Conservation (phyloP, 2,113 vertebrate genomes). For the Cyphomyrus plagiostoma region DNA sequence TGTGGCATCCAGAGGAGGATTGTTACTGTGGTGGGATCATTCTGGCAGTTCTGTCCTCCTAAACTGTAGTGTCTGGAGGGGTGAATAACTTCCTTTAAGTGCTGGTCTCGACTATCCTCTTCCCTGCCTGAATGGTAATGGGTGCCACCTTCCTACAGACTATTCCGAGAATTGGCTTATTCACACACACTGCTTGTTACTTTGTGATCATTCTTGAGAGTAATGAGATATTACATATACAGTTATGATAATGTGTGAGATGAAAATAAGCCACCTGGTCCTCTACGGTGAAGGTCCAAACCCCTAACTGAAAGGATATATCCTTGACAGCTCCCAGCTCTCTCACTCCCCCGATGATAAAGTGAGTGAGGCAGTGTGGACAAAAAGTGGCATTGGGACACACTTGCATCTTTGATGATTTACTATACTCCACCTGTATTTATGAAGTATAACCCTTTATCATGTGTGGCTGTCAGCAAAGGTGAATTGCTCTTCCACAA, state of each 20-base stretch:
- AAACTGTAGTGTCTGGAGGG: background rate
- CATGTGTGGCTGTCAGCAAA: background rate
- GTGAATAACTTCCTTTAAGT: background rate
- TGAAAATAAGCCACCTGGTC: too few relatives aligned
- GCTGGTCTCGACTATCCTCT: background rate
- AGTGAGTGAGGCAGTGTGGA: background rate
- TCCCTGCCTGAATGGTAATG: background rate
- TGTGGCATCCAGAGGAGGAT: background rate
- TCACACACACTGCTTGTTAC: background rate
- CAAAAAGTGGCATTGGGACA: background rate
- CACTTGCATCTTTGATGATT: background rate
- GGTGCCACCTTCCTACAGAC: background rate
- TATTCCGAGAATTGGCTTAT: background rate
- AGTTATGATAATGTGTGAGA: background rate
- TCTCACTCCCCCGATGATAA: background rate
- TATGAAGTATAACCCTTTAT: background rate
- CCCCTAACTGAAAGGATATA: too few relatives aligned
- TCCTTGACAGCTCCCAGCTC: background rate
- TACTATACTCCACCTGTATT: background rate
- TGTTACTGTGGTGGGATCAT: background rate
- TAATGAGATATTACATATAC: background rate
- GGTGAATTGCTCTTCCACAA: background rate
- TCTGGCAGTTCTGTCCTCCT: background rate
- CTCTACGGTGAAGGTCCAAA: too few relatives aligned
- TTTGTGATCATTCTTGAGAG: background rate